Conservation (phyloP, 35 echinoderm and acorn worm species). For the Eucidaris tribuloides region DNA sequence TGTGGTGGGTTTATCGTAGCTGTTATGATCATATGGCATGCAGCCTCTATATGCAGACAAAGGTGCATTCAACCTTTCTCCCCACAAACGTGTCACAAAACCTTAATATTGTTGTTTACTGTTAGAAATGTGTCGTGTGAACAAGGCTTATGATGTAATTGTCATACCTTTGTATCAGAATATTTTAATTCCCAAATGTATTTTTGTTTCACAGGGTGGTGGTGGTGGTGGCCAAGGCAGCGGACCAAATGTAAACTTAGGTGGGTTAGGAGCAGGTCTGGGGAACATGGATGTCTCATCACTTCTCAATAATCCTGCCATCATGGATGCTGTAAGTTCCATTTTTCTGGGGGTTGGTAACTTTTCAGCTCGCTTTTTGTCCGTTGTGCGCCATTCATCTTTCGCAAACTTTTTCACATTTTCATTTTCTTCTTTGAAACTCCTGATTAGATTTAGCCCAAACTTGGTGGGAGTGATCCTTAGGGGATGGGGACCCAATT, state of each 20-base stretch:
- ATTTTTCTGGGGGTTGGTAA: too few relatives aligned
- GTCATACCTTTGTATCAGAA: too few relatives aligned
- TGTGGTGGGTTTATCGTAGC: too few relatives aligned
- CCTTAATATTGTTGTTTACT: not conserved
- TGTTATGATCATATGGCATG: not conserved
- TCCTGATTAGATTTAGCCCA: too few relatives aligned
- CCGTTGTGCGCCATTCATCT: too few relatives aligned
- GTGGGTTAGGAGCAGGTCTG: constrained; percentile 37
- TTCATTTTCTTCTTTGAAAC: too few relatives aligned
- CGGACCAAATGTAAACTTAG: constrained; percentile 40
- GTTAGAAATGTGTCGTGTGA: not conserved
- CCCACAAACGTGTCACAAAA: too few relatives aligned
- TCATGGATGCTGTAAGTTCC: constrained; percentile 99
- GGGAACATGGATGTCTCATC: constrained; percentile 80
- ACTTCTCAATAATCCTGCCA: constrained; percentile 81
- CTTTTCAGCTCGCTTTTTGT: too few relatives aligned
- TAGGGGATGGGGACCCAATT: too few relatives aligned
- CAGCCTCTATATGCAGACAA: not conserved
- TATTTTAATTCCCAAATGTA: not conserved
- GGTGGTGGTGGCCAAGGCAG: constrained; percentile 21
- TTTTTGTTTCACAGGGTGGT: not conserved
- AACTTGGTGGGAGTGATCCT: too few relatives aligned
- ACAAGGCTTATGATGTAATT: not conserved
- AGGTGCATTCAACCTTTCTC: not conserved
- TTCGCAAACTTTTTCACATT: too few relatives aligned